These are phyloP conservation scores for Drosophila nikananu DNA, from an alignment of 1,140 invertebrate genomes.

Conservation along the genomic window DNA sequence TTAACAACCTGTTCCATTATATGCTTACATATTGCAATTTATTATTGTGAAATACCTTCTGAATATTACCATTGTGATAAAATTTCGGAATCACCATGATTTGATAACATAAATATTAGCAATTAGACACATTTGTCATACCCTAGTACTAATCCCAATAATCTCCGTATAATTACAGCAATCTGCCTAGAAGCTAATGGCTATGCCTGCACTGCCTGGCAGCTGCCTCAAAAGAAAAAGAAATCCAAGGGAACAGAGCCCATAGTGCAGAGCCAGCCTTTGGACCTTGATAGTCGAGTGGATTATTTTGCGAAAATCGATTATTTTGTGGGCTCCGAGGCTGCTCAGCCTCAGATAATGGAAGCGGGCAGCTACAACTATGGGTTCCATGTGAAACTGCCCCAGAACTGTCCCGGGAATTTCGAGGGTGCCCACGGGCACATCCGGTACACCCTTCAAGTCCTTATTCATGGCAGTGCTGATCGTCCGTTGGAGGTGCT, in stretches of 20 bases:
- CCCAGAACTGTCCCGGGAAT: conserved; percentile 88
- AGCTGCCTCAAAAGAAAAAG: conserved; percentile 43
- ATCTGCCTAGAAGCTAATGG: conserved; percentile 69
- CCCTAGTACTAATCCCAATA: background rate
- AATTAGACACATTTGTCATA: background rate
- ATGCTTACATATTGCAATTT: background rate
- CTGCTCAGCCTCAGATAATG: conserved; percentile 57
- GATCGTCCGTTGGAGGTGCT: conserved; percentile 88
- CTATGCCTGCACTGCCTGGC: conserved; percentile 63
- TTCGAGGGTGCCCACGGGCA: conserved; percentile 90
- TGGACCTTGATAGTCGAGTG: conserved; percentile 58
- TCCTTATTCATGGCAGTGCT: conserved; percentile 88
- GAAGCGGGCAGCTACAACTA: conserved; percentile 86
- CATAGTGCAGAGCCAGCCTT: conserved; percentile 13
- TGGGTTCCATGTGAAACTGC: conserved; percentile 87
- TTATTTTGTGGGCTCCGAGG: conserved; percentile 79
- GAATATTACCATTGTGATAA: background rate
- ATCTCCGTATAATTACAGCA: conserved; percentile 33
- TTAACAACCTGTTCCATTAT: background rate
- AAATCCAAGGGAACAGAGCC: conserved; percentile 29
- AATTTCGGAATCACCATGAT: background rate
- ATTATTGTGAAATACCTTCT: background rate
- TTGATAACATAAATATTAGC: background rate
- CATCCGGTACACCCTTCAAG: conserved; percentile 89
- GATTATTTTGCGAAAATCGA: conserved; percentile 78